These are phyloP conservation scores for Julus scanicus DNA, from an alignment of 2,888 invertebrate genomes.

Conservation along the genomic window DNA sequence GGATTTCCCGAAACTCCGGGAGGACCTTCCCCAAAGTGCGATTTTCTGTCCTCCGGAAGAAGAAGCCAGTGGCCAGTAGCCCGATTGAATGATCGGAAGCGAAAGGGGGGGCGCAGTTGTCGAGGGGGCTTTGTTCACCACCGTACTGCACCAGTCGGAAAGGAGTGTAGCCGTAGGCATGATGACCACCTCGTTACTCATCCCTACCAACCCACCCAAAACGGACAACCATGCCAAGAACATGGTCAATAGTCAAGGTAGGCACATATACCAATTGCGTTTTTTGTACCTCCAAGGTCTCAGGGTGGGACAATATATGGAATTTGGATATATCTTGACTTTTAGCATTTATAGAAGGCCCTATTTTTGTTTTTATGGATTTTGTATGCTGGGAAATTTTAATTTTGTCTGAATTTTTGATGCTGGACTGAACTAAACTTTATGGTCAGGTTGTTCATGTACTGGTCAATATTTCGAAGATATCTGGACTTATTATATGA, in stretches of 20 bases:
- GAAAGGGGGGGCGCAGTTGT: conserved; percentile 54
- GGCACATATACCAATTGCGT: no score
- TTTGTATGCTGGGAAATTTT: no score
- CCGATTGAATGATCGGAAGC: conserved; percentile 56
- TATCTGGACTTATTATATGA: no score
- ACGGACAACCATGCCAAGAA: conserved; percentile 56
- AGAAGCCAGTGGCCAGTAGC: background rate
- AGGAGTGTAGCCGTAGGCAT: conserved; percentile 56
- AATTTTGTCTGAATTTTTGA: no score
- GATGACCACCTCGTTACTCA: conserved; percentile 59
- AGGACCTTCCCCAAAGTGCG: background rate
- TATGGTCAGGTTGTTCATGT: no score
- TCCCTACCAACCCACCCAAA: conserved; percentile 56
- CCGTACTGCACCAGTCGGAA: conserved; percentile 53
- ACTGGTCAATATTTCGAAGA: no score
- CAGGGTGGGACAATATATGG: no score
- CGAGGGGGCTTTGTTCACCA: conserved; percentile 57
- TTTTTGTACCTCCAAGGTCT: no score
- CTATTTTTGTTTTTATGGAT: no score
- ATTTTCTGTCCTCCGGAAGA: background rate
- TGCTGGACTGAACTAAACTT: no score
- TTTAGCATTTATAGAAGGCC: no score
- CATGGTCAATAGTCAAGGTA: conserved; percentile 56
- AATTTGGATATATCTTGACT: no score
- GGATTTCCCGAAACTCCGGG: conserved; percentile 12